A percentile compares a stretch with the other conserved stretches of the same genome.
Evolutionary conservation across 1,140 invertebrate species (phyloP).

Genomic region (Drosophila punjabiensis): DNA sequence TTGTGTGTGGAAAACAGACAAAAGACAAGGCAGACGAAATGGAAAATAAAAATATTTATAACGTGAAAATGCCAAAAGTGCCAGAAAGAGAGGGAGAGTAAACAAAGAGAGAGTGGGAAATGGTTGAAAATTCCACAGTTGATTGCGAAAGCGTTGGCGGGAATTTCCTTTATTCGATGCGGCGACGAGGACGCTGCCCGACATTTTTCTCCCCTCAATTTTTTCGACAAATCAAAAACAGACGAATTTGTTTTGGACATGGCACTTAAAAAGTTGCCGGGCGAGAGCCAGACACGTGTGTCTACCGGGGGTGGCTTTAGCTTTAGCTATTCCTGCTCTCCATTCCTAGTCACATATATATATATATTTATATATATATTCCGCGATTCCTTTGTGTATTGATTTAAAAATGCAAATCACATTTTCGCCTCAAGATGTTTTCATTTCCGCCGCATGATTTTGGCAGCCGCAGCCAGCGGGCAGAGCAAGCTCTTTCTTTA

Average conservation of each 20-base stretch:
- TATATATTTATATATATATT: slow-evolving; percentile 4
- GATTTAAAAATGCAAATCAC: slow-evolving; percentile 84
- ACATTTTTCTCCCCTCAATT: slow-evolving; percentile 50
- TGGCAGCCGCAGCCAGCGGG: slow-evolving; percentile 52
- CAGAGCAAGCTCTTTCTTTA: slow-evolving; percentile 4
- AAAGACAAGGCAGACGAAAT: slow-evolving; percentile 65
- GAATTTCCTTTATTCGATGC: slow-evolving; percentile 41
- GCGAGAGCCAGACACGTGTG: slow-evolving; percentile 66
- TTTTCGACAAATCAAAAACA: slow-evolving; percentile 83
- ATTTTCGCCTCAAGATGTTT: slow-evolving; percentile 76
- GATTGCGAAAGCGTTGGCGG: slow-evolving; percentile 61
- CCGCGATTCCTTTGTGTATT: slow-evolving; percentile 62
- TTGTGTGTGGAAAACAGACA: slow-evolving; percentile 29
- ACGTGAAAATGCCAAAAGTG: slow-evolving; percentile 74
- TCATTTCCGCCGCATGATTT: slow-evolving; percentile 66
- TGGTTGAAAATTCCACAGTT: slow-evolving; percentile 55
- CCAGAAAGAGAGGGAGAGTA: slow-evolving; percentile 3
- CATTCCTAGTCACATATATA: slow-evolving; percentile 22
- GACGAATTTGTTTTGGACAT: slow-evolving; percentile 84
- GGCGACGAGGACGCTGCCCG: background rate
- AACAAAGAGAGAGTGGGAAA: slow-evolving; percentile 6
- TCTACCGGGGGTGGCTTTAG: slow-evolving; percentile 20
- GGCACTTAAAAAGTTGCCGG: slow-evolving; percentile 80
- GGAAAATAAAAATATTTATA: slow-evolving; percentile 83
- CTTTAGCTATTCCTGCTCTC: slow-evolving; percentile 1